Conservation (phyloP, 2,888 invertebrate species). For the Penaeus monodon region DNA sequence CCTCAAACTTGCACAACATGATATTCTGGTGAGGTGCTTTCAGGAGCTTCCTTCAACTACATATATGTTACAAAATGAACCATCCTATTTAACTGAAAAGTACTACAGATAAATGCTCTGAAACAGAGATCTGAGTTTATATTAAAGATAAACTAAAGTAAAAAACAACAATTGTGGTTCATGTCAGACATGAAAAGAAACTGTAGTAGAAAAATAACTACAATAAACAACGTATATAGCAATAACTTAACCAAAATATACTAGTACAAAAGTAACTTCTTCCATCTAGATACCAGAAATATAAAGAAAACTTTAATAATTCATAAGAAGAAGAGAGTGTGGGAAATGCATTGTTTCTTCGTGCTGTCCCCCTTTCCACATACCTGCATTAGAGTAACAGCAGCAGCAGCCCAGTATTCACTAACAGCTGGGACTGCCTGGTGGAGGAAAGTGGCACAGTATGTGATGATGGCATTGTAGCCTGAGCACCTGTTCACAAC, state of each 20-base stretch:
- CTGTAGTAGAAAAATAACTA: background rate
- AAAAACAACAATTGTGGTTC: too few species aligned
- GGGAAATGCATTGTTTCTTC: background rate
- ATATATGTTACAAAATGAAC: too few species aligned
- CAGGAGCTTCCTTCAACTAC: too few species aligned
- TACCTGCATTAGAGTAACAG: conserved; percentile 50
- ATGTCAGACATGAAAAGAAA: too few species aligned
- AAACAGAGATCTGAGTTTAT: too few species aligned
- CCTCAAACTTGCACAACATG: too few species aligned
- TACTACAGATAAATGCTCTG: too few species aligned
- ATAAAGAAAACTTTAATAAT: background rate
- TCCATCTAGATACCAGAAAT: background rate
- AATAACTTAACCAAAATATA: background rate
- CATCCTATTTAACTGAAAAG: too few species aligned
- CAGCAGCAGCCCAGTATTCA: conserved; percentile 50
- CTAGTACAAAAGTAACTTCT: background rate
- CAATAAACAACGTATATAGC: background rate
- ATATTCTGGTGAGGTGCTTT: too few species aligned
- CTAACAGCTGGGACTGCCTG: conserved; percentile 51
- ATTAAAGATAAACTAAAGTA: too few species aligned
- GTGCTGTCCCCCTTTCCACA: too few species aligned
- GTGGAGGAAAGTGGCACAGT: conserved; percentile 51
- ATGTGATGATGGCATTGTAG: conserved; percentile 56
- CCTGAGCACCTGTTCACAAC: conserved; percentile 47
- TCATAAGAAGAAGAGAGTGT: background rate